Conservation (phyloP, 1,140 invertebrate genomes). For the Magallana gigas region DNA sequence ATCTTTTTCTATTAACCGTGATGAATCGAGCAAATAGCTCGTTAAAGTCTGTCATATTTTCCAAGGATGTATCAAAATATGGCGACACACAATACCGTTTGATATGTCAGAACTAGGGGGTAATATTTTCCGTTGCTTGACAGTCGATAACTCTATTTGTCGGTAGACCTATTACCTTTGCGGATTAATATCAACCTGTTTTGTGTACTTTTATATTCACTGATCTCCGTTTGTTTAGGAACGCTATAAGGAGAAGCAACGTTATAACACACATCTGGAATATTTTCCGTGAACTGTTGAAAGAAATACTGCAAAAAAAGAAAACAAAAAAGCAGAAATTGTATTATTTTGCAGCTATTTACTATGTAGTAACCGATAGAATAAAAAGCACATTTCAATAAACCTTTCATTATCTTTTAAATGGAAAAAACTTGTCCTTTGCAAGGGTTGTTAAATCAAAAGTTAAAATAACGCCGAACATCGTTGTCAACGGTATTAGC, state of each 20-base stretch:
- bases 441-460: too few relatives aligned
- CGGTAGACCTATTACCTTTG: background rate
- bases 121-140: background rate
- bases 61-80: background rate
- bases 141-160: conserved; percentile 30
- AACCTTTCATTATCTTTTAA: too few relatives aligned
- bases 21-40: conserved; percentile 33
- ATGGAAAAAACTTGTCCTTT: too few relatives aligned
- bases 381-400: too few relatives aligned
- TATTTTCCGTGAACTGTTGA: background rate
- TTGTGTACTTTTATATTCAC: background rate
- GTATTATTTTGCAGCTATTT: too few relatives aligned
- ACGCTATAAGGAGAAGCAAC: background rate
- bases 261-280: background rate
- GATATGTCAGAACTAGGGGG: background rate
- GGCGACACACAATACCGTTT: conserved; percentile 6
- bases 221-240: background rate
- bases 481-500: background rate
- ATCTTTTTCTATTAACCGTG: conserved; percentile 17
- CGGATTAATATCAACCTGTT: conserved; percentile 10
- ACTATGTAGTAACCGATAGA: too few relatives aligned
- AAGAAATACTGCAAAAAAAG: too few relatives aligned
- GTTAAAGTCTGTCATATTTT: conserved; percentile 33
- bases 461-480: too few relatives aligned
- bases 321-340: too few relatives aligned